These are phyloP conservation scores for Barnardius zonarius DNA, from an alignment of 2,113 vertebrate species.

Conservation along the genomic window DNA sequence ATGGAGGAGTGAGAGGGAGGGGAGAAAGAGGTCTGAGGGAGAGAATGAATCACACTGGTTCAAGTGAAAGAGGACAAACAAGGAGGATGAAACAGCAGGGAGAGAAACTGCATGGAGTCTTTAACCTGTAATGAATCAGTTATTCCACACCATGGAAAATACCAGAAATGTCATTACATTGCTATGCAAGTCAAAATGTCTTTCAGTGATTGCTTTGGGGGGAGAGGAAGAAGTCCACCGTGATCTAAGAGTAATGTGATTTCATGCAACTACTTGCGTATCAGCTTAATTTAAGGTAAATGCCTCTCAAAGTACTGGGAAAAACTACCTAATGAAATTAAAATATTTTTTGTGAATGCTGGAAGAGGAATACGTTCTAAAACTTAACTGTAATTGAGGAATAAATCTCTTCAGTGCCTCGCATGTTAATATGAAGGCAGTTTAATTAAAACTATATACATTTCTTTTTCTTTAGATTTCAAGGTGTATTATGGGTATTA, in stretches of 20 bases:
- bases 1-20: rapidly evolving
- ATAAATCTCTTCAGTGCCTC: not conserved
- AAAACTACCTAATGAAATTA: not conserved
- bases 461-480: not conserved
- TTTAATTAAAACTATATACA: not conserved
- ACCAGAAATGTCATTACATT: not conserved
- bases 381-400: not conserved
- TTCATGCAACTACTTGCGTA: not conserved
- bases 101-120: not conserved
- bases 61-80: not conserved
- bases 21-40: not conserved
- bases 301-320: not conserved
- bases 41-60: not conserved
- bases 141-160: not conserved
- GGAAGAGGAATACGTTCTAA: not conserved
- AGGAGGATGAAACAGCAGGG: not conserved
- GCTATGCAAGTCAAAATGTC: not conserved
- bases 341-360: not conserved
- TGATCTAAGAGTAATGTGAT: not conserved
- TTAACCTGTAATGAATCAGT: not conserved
- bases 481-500: not conserved
- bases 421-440: too few relatives aligned
- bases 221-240: not conserved
- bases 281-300: not conserved
- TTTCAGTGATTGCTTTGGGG: not conserved